Conservation (phyloP, 2,113 vertebrate species). For the Centropus bengalensis region DNA sequence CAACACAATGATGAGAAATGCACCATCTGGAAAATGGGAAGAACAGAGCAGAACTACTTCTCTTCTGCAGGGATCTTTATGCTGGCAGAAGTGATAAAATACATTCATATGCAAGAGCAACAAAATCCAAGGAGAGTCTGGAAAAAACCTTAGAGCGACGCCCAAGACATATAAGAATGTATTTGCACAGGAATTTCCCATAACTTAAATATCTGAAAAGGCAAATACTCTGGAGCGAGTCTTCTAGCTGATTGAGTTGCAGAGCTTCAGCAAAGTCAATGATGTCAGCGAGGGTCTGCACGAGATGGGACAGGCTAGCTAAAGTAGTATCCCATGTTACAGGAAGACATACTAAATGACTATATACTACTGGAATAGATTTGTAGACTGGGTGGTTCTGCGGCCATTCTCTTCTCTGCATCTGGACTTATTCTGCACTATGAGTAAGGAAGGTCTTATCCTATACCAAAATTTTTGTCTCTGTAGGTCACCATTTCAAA, state of each 20-base stretch:
- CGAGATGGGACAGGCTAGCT: neutral
- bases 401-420: neutral
- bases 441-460: neutral
- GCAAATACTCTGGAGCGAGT: neutral
- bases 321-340: neutral
- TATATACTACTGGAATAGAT: neutral
- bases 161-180: neutral
- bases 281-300: neutral
- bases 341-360: neutral
- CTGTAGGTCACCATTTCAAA: slow-evolving; percentile 94
- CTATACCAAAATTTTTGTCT: neutral
- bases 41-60: neutral
- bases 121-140: neutral
- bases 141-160: neutral
- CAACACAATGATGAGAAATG: neutral
- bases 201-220: neutral
- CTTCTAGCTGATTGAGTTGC: neutral
- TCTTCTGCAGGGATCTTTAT: neutral
- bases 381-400: neutral
- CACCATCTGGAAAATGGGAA: neutral
- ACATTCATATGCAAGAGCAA: neutral
- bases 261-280: neutral
- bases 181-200: neutral
- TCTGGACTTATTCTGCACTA: neutral
- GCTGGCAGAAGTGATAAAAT: neutral